A percentile compares a stretch with the other conserved stretches of the same genome.
phyloP scores from a whole-genome alignment of 2,113 vertebrate species.

The Potamarius usumacintae region DNA sequence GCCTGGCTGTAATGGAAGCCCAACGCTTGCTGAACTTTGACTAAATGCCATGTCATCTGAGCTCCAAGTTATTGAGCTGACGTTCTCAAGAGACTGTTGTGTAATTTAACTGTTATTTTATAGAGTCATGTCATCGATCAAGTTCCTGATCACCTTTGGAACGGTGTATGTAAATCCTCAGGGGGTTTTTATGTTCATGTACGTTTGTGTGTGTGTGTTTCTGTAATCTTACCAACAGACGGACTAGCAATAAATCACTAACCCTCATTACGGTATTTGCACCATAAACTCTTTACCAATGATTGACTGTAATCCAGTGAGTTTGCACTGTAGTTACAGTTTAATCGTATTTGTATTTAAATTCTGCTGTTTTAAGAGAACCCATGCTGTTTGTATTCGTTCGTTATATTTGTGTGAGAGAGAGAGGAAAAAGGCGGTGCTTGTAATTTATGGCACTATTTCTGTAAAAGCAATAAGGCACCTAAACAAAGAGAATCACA shows the following conservation, averaged over 20 bases:
- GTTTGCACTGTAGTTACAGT: background rate
- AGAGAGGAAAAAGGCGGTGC: background rate
- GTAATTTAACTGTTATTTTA: background rate
- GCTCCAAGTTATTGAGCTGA: background rate
- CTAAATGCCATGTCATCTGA: background rate
- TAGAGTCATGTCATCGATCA: background rate
- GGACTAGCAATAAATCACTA: background rate
- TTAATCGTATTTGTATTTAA: background rate
- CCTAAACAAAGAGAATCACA: background rate
- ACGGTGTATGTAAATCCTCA: background rate
- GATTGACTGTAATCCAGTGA: background rate
- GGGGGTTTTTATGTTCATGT: background rate
- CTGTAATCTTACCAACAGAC: background rate
- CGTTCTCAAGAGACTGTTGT: background rate
- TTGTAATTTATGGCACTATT: background rate
- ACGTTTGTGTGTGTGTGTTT: background rate
- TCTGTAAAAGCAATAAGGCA: background rate
- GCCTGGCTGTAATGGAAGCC: conserved; percentile 1
- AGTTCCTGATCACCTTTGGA: background rate
- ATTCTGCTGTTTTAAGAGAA: background rate
- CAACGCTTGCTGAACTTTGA: background rate
- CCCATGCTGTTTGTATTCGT: background rate
- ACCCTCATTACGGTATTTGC: background rate
- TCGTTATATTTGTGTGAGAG: background rate
- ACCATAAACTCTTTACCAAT: background rate